Evolutionary conservation across 2,797 vertebrate genomes (phyloP), one percentile per base, ranked within the genome.

Genomic region (Selene dorsalis): DNA sequence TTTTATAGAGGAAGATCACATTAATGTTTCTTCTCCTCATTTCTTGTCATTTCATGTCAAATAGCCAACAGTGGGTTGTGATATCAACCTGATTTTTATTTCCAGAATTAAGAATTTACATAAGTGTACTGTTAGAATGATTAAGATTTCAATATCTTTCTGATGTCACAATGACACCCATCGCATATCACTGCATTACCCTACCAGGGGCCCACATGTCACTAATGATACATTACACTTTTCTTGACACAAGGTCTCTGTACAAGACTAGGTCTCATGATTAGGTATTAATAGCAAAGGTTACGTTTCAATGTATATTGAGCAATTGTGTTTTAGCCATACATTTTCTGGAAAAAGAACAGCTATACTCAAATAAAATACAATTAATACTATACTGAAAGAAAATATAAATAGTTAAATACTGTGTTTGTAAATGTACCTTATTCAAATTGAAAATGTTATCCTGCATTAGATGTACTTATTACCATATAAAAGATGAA

Each of bases 1-100:
- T 71, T 62, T 69, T 18, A 61, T 24, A 52, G 43, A 61, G 47
- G 32, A 52, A 50, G 48, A 30, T 75, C 63, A 50, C 30, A 48
- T 52, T 38, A 17, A 4, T 60, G 24, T 73, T 56, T 45, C 39
- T 14, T 61, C 20, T 70, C 26, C 18, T 67, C 41, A 7, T 50
- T 65, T 45, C 18, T 75, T n/a, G n/a, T n/a, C n/a, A n/a, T n/a
- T n/a, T n/a, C n/a, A n/a, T 45, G 11, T 39, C 38, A 39, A 12
- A 39, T 39, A 4, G 43, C 5, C 16, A 20, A 47, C 17, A 6
- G 17, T 47, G 16, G 6, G 4, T 47, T 47, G 6, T 18, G 41
- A 47, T 3, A 8, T 47, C 5, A 47, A 18, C 16, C 45, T 47
- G 45, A 47, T 47, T 47, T 45, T 47, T 6, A 18, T 47, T 20